Base-by-base conservation (phyloP, 1,140 invertebrate genomes). In the Zaprionus camerounensis region DNA sequence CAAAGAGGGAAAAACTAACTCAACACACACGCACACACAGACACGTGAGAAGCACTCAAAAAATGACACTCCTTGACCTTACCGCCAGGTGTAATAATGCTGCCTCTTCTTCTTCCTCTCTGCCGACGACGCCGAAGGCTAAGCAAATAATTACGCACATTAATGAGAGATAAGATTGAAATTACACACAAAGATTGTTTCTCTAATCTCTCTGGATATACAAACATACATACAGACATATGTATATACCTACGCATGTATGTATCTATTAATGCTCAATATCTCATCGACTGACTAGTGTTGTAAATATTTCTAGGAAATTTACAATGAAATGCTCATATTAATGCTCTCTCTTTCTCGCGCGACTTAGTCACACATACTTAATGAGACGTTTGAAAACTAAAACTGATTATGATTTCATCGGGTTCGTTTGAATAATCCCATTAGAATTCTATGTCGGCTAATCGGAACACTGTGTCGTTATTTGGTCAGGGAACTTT, bases 61-160 rank as follows among this genome's bases (percentile, higher is more conserved):
- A 22, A 58, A 80, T 78, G 24, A n/a, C 31, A 61, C 41, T 69
- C 53, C 72, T 80, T 83, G 80, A 83, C 76, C 80, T 77, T 78
- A 57, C 34, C 13, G 58, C 38, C 68, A 67, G 61, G 31, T 64
- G 59, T 65, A 63, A 67, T n/a, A 70, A 76, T 31, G 76, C 66
- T 67, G 28, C 24, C 71, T 59, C 72, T 83, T 83, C 17, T 17
- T 9, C 26, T 44, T 49, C 26, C 22, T 26, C 22, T 44, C 15
- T 9, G 55, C 41, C 56, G 73, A 80, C 83, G 71, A 64, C 59
- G 69, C 4, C 46, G 46, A 51, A 22, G 72, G 28, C 41, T 51
- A 64, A 72, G 31, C 28, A 38, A 46, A 80, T 58, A 64, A 24
- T n/a, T 46, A 57, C 26, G 15, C 24, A 70, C n/a, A 72, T 31